These are phyloP conservation scores for Tupaia chinensis DNA, from an alignment of 2,113 vertebrate species.

Conservation along the genomic window DNA sequence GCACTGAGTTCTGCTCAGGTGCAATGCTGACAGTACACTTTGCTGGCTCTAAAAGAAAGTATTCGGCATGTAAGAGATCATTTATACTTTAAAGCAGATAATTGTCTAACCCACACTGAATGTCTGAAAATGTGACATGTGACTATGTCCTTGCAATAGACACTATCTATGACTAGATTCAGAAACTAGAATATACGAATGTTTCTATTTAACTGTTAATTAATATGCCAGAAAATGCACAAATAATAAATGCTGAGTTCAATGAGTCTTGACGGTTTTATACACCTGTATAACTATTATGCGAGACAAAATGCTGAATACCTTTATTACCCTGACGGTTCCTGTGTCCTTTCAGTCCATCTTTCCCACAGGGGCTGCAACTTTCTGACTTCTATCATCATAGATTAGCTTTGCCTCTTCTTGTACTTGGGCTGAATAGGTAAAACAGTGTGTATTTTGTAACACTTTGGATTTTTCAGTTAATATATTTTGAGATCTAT, in stretches of 20 bases:
- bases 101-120: not conserved
- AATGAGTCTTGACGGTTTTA: not conserved
- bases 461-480: not conserved
- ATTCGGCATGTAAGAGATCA: not conserved
- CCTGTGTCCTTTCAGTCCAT: not conserved
- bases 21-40: not conserved
- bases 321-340: not conserved
- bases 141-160: not conserved
- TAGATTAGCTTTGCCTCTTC: not conserved
- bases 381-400: not conserved
- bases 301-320: not conserved
- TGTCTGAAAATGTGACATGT: not conserved
- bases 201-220: slow-evolving; percentile 4
- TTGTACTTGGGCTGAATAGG: not conserved
- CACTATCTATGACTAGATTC: not conserved
- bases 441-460: not conserved
- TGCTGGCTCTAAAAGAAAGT: not conserved
- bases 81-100: not conserved
- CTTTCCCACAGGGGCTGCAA: not conserved
- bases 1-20: not conserved
- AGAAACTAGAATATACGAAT: not conserved
- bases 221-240: not conserved
- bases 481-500: not conserved
- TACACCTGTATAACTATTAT: not conserved
- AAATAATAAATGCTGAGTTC: not conserved